Percentiles rank a stretch among this genome's conserved stretches.
These are phyloP conservation scores for Cosmia pyralina DNA, from an alignment of 2,888 invertebrate species.

Conservation along the genomic window DNA sequence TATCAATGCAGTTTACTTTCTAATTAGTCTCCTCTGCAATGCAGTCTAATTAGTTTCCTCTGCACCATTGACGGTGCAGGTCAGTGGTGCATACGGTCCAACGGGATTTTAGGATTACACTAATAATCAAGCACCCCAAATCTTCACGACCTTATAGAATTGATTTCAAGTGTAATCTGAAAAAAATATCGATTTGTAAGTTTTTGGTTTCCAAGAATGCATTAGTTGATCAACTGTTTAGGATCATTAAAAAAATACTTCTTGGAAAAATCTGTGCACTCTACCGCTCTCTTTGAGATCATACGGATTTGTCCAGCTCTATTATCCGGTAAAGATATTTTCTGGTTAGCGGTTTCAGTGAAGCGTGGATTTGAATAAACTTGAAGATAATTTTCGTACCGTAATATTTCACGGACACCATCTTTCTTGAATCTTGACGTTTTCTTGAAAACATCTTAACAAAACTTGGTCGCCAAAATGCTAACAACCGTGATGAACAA, in stretches of 20 bases:
- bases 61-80: too few species aligned
- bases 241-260: not conserved
- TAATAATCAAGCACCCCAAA: not conserved
- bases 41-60: too few species aligned
- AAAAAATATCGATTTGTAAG: not conserved
- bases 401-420: too few species aligned
- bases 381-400: not conserved
- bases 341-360: conserved; percentile 7
- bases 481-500: too few species aligned
- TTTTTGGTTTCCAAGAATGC: not conserved
- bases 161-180: too few species aligned
- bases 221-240: not conserved
- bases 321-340: not conserved
- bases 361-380: not conserved
- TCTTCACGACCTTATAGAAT: not conserved
- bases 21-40: too few species aligned
- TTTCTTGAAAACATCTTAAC: not conserved
- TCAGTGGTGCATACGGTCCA: too few species aligned
- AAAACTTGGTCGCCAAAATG: too few species aligned
- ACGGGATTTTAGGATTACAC: not conserved
- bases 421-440: not conserved
- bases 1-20: too few species aligned
- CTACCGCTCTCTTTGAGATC: not conserved
- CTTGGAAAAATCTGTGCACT: not conserved
- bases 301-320: not conserved